phyloP scores from a whole-genome alignment of 2,797 vertebrate species.

The Argyrosomus regius region DNA sequence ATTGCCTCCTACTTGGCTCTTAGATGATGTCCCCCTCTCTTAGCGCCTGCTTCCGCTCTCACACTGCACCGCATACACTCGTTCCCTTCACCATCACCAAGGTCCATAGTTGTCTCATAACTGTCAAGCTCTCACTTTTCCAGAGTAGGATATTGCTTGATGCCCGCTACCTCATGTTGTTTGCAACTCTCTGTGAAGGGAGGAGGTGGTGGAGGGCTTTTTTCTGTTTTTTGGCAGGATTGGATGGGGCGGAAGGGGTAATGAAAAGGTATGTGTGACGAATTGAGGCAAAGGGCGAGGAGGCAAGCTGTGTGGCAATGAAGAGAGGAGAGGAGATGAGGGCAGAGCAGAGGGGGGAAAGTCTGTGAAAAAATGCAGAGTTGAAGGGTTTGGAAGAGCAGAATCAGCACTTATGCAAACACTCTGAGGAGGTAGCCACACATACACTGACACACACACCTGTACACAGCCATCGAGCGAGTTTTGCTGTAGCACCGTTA shows the following conservation, averaged over 20 bases:
- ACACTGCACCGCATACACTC: slow-evolving; percentile 36
- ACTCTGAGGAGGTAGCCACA: slow-evolving; percentile 65
- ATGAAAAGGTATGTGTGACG: slow-evolving; percentile 81
- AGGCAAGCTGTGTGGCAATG: slow-evolving; percentile 77
- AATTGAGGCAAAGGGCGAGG: slow-evolving; percentile 78
- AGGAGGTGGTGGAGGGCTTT: slow-evolving; percentile 15
- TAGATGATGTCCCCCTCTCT: slow-evolving; percentile 44
- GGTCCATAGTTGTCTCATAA: slow-evolving; percentile 63
- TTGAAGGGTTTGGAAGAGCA: slow-evolving; percentile 81
- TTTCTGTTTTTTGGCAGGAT: slow-evolving; percentile 49
- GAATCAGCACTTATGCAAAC: slow-evolving; percentile 87
- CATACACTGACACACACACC: slow-evolving; percentile 63
- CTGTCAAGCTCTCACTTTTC: slow-evolving; percentile 70
- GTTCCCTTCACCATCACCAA: slow-evolving; percentile 46
- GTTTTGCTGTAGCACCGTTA: slow-evolving; percentile 70
- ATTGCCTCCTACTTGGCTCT: slow-evolving; percentile 55
- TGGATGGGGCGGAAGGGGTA: slow-evolving; percentile 62
- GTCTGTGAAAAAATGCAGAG: slow-evolving; percentile 79
- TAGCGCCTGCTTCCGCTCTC: slow-evolving; percentile 52
- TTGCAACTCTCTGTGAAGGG: slow-evolving; percentile 49
- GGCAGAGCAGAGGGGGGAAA: slow-evolving; percentile 60
- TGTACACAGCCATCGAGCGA: slow-evolving; percentile 74
- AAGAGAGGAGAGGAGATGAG: slow-evolving; percentile 75
- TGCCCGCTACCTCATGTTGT: slow-evolving; percentile 40
- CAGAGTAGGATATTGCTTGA: slow-evolving; percentile 50